These are phyloP conservation scores for Helicoverpa assulta DNA, from an alignment of 2,888 invertebrate species.

Conservation along the genomic window DNA sequence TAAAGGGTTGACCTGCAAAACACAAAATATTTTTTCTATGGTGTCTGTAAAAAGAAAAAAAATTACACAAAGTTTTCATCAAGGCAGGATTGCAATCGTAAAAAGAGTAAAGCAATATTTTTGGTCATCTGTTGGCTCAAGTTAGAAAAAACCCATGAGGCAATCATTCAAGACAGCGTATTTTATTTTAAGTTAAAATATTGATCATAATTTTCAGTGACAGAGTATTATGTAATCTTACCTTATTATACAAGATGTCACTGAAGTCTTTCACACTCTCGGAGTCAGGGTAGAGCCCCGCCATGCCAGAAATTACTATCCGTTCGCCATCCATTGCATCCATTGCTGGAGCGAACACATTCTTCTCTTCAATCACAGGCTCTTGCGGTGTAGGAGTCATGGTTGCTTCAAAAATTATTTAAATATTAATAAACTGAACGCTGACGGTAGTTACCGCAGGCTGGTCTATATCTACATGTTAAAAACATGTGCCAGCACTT, in stretches of 20 bases:
- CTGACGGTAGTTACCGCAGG: no score
- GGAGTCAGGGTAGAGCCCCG: constrained; percentile 70
- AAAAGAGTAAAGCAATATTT: no score
- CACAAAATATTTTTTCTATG: background rate
- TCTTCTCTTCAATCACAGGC: background rate
- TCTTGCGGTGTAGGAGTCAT: constrained; percentile 53
- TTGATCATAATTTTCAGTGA: background rate
- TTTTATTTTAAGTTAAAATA: background rate
- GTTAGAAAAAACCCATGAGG: no score
- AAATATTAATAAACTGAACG: no score
- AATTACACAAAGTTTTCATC: no score
- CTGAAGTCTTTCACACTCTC: constrained; percentile 69
- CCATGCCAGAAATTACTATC: constrained; percentile 75
- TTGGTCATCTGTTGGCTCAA: no score
- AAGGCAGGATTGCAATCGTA: no score
- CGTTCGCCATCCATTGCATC: constrained; percentile 51
- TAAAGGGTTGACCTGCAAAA: constrained; percentile 89
- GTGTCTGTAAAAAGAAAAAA: background rate
- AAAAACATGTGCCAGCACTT: no score
- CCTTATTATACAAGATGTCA: constrained; percentile 76
- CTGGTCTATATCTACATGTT: no score
- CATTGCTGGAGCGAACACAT: background rate
- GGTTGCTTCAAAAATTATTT: background rate
- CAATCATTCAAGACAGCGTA: no score
- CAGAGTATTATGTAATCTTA: constrained; percentile 31